phyloP scores from a whole-genome alignment of 2,113 vertebrate genomes.

The Tamias sibiricus region DNA sequence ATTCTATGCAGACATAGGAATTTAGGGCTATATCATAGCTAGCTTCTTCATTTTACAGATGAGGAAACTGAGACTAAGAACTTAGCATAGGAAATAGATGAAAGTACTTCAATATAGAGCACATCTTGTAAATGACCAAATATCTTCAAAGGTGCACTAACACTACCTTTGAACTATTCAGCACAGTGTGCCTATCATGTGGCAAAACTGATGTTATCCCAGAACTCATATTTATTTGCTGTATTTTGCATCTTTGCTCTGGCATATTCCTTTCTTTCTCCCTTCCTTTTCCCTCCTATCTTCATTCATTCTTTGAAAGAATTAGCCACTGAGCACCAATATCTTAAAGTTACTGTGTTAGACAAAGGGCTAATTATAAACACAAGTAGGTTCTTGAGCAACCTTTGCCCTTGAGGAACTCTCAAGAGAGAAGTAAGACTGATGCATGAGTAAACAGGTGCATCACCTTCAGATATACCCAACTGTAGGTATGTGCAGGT shows the following conservation, averaged over 20 bases:
- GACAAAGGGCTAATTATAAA: background rate
- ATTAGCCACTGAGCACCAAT: background rate
- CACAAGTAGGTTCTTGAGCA: background rate
- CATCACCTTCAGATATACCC: background rate
- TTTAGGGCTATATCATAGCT: conserved; percentile 46
- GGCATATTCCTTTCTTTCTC: background rate
- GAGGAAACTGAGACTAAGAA: conserved; percentile 53
- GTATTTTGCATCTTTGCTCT: background rate
- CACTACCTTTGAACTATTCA: background rate
- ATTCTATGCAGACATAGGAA: conserved; percentile 63
- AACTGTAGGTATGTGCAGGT: background rate
- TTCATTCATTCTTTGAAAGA: background rate
- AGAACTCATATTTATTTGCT: background rate
- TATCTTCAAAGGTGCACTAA: background rate
- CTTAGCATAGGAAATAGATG: background rate
- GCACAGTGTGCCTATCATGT: background rate
- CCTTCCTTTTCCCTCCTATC: background rate
- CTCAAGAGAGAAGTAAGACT: background rate
- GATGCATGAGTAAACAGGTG: background rate
- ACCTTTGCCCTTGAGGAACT: background rate
- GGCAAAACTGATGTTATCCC: background rate
- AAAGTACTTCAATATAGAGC: background rate
- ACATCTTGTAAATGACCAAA: background rate
- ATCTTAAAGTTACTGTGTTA: background rate
- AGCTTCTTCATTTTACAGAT: conserved; percentile 58